Conservation (phyloP, 1,140 invertebrate species). For the Solenopsis fugax region DNA sequence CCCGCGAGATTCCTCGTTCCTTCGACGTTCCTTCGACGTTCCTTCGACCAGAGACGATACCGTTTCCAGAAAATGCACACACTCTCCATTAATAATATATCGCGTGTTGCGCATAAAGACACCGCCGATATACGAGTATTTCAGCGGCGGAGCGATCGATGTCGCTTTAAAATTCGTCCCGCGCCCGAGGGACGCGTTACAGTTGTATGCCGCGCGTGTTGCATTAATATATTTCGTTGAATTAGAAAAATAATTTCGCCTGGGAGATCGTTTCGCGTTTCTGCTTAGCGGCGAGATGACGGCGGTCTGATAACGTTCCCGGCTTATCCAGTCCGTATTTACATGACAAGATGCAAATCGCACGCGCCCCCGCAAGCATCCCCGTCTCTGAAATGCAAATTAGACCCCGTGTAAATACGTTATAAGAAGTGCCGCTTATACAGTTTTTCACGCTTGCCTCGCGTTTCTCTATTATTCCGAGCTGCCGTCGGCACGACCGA, state of each 20-base stretch:
- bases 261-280: not conserved
- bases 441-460: not conserved
- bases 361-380: constrained; percentile 15
- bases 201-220: not conserved
- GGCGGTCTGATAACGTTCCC: not conserved
- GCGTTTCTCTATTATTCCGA: not conserved
- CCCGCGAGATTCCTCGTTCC: not conserved
- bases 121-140: constrained; percentile 1
- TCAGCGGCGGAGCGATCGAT: constrained; percentile 30
- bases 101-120: not conserved
- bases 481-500: not conserved
- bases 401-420: constrained; percentile 29
- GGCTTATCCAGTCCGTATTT: constrained; percentile 21
- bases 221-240: constrained; percentile 29
- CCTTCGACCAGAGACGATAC: not conserved
- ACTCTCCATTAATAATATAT: constrained; percentile 16
- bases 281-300: not conserved
- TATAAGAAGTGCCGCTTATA: constrained; percentile 18
- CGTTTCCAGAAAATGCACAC: not conserved
- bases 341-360: constrained; percentile 48
- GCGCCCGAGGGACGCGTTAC: not conserved
- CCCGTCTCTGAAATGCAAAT: constrained; percentile 47
- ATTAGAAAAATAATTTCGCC: not conserved
- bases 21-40: not conserved
- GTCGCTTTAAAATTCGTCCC: constrained; percentile 15